Evolutionary conservation across 1,140 invertebrate genomes (phyloP), one percentile per base, ranked within the genome.

Genomic region (Cyphomyrmex costatus): DNA sequence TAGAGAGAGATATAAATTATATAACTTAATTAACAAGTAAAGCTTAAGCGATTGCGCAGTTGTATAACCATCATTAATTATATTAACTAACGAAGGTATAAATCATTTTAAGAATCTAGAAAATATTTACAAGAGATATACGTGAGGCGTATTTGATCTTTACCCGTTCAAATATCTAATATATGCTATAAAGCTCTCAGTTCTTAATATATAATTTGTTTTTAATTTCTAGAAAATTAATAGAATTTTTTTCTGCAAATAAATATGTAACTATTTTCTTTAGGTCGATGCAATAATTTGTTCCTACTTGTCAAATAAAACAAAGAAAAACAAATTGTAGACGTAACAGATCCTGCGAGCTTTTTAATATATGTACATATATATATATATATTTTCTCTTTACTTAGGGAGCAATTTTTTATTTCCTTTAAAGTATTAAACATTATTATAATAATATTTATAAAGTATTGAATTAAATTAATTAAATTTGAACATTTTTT

Each of bases 1-100:
- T 1, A 21, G 0, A 14, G 16, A 27, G 58, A 63, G 2, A 30
- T 0, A 1, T 30, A 16, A 36, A 65, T 65, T 36, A n/a, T 65
- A 65, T 36, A 65, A 65, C 8, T 65, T 65, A 65, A 65, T 63
- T 63, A 63, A 33, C 61, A 10, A 42, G 10, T 10, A 42, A 42
- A 8, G 1, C 2, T 8, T 33, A 19, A 61, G 30, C 16, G 30
- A 65, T n/a, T 33, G n/a, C 19, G 0, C 10, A 36, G 19, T 30
- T 65, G 8, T 65, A 65, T 36, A 65, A 65, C 36, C 19, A 65
- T 33, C 1, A 19, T 33, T 36, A 65, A 36, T 27, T 10, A 5
- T 7, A 65, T 36, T 65, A n/a, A 65, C 21, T 19, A 66, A 66
- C 36, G 19, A 66, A 42, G 2, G n/a, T 42, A 42, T 42, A 66